phyloP scores from a whole-genome alignment of 2,888 invertebrate species.

The Alloplasta piceator region DNA sequence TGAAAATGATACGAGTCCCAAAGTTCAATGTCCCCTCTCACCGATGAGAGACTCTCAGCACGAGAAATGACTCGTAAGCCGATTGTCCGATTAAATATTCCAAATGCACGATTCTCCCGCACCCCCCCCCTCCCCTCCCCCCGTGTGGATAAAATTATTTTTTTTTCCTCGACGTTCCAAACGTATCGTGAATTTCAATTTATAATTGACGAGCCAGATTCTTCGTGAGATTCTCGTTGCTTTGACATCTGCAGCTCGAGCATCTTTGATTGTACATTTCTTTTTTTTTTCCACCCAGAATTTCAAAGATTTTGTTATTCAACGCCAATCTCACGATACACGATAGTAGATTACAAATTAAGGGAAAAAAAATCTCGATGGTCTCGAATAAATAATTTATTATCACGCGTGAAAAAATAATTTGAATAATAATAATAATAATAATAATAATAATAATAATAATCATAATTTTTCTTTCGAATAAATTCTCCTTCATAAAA shows the following conservation, averaged over 20 bases:
- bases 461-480: too few species aligned
- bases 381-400: not conserved
- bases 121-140: not conserved
- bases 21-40: slow-evolving; percentile 58
- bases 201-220: not conserved
- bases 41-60: slow-evolving; percentile 10
- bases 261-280: not conserved
- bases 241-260: slow-evolving; percentile 1
- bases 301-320: not conserved
- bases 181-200: slow-evolving; percentile 57
- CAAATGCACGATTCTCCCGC: slow-evolving; percentile 33
- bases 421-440: too few species aligned
- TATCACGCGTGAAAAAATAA: too few species aligned
- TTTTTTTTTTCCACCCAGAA: not conserved
- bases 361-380: not conserved
- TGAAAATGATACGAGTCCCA: slow-evolving; percentile 5
- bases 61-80: slow-evolving; percentile 52
- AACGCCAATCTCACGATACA: too few species aligned
- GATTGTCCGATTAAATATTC: slow-evolving; percentile 61
- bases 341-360: too few species aligned
- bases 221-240: slow-evolving; percentile 17
- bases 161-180: slow-evolving; percentile 36
- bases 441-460: too few species aligned
- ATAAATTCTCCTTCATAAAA: too few species aligned
- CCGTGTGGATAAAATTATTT: slow-evolving; percentile 52